phyloP scores from a whole-genome alignment of 1,140 invertebrate genomes.

The Philopotamus ludificatus region DNA sequence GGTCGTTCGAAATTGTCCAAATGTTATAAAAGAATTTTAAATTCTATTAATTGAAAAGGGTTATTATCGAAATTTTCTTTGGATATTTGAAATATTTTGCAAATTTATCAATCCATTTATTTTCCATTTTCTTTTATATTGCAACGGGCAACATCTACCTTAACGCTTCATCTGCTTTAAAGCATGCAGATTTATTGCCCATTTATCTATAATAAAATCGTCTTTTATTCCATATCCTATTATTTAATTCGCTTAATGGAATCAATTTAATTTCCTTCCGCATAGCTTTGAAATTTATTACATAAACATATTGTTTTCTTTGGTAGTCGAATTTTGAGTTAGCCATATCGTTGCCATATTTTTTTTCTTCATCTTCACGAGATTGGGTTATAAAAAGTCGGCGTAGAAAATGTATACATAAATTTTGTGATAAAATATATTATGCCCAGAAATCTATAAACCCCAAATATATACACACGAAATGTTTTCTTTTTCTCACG shows the following conservation, averaged over 20 bases:
- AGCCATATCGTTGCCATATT: no score
- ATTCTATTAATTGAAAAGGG: no score
- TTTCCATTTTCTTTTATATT: background rate
- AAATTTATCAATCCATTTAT: background rate
- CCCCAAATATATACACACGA: no score
- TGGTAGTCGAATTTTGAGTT: background rate
- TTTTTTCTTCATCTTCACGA: no score
- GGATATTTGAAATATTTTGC: background rate
- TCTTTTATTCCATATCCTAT: constrained; percentile 16
- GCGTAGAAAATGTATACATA: no score
- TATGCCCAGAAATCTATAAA: no score
- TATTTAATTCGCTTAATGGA: constrained; percentile 35
- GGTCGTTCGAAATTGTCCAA: no score
- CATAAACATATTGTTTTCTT: background rate
- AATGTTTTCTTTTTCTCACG: constrained; percentile 33
- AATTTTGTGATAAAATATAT: no score
- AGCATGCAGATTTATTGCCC: constrained; percentile 30
- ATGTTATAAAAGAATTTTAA: no score
- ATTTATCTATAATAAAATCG: constrained; percentile 24
- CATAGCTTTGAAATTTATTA: background rate
- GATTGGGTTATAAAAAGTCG: no score
- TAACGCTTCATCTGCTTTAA: constrained; percentile 16
- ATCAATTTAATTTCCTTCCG: constrained; percentile 15
- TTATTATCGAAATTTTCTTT: background rate
- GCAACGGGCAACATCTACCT: background rate